Evolutionary conservation across 92 coral and sea anemone genomes (phyloP), one percentile per base, ranked within the genome.

Genomic region (Hydrozoanthus gracilis): DNA sequence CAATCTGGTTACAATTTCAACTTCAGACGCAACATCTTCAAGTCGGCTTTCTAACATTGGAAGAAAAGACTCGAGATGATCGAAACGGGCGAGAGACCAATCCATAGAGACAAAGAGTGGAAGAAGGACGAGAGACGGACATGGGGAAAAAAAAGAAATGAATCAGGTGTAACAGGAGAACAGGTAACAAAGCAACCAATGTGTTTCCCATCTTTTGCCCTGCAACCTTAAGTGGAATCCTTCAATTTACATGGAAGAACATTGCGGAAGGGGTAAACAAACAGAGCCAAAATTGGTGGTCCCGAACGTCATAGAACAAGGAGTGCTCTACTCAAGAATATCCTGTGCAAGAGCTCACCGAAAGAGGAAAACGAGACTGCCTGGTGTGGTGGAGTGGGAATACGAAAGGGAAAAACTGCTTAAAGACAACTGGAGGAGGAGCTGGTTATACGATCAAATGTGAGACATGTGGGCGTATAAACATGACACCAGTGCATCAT

Each of bases 191-290:
- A n/a, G n/a, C 66, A 60, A 10, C n/a, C n/a, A n/a, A n/a, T n/a
- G n/a, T n/a, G n/a, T n/a, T n/a, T n/a, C n/a, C n/a, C n/a, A n/a
- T n/a, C 66, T 60, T 60, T 8, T 60, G 12, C 66, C 66, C 66
- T 3, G 66, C 66, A 60, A 60, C 66, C 3, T 17, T 17, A 60
- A 60, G 12, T 4, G 66, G 12, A 14, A 60, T 3, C 66, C 66
- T 60, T 8, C 3, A 14, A 8, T 4, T 17, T 8, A 3, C 66
- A 67, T 71, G 55, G 55, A 51, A 5, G 64, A 88, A 82, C 73
- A 58, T 50, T 76, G 39, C 48, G 72, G 76, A 48, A 70, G 79
- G 15, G 89, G 72, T 73, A 89, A 60, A 8, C 4, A 60, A 8
- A 8, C 66, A 60, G 12, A 60, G 66, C 66, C 4, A 60, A 3